A percentile compares a stretch with the other conserved stretches of the same genome.
Evolutionary conservation across 2,797 vertebrate species (phyloP).

Genomic region (Enteromius treurensis): DNA sequence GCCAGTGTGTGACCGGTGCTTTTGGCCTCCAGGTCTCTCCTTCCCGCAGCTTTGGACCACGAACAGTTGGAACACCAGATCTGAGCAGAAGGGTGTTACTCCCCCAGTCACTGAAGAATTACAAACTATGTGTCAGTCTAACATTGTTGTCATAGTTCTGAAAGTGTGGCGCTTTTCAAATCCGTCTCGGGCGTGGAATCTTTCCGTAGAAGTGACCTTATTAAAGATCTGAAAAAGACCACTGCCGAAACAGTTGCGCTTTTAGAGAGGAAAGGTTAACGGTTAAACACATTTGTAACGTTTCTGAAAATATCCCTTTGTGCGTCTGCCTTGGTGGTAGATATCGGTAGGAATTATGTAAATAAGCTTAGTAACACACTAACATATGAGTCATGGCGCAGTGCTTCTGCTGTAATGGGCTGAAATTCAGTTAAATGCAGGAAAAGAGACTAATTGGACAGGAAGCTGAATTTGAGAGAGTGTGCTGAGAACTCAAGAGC

Average conservation of each 20-base stretch:
- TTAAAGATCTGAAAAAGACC: constrained; percentile 28
- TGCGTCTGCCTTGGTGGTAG: constrained; percentile 17
- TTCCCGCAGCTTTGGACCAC: constrained; percentile 59
- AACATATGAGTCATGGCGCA: constrained; percentile 53
- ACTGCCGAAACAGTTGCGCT: constrained; percentile 17
- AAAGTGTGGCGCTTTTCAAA: constrained; percentile 43
- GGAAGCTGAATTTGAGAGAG: constrained; percentile 55
- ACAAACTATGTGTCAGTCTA: constrained; percentile 41
- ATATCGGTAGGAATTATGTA: constrained; percentile 41
- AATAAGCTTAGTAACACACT: constrained; percentile 52
- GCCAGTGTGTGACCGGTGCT: constrained; percentile 58
- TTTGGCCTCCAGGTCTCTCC: constrained; percentile 46
- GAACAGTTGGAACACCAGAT: constrained; percentile 40
- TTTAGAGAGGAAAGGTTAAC: constrained; percentile 35
- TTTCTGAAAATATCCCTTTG: not conserved
- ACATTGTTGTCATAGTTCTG: constrained; percentile 63
- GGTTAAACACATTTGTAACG: not conserved
- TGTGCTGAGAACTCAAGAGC: constrained; percentile 33
- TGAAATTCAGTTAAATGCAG: constrained; percentile 71
- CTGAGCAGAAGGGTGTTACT: constrained; percentile 23
- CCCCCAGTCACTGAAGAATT: constrained; percentile 17
- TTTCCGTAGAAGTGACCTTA: constrained; percentile 51
- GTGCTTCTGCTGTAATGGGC: constrained; percentile 41
- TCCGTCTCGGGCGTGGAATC: constrained; percentile 42
- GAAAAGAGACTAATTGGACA: constrained; percentile 67